Conservation (phyloP, 1,140 invertebrate genomes). For the silkworm (Bombyx mori) region DNA sequence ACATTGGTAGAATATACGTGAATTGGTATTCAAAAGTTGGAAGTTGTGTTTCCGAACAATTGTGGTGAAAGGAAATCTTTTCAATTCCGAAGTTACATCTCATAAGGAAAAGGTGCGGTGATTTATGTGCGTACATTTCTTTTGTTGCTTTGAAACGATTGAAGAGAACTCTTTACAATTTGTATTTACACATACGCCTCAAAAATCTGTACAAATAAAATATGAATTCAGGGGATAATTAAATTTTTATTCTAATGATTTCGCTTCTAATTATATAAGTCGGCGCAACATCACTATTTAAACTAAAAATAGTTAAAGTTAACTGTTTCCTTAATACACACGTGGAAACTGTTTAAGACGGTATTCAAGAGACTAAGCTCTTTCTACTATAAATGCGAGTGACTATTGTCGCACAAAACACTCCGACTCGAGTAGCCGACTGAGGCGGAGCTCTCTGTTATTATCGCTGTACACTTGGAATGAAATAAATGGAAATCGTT, state of each 20-base stretch:
- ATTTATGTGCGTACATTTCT: conserved; percentile 34
- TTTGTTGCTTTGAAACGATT: conserved; percentile 29
- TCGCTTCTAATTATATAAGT: background rate
- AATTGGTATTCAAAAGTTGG: conserved; percentile 24
- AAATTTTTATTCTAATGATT: background rate
- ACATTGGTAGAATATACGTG: too few species aligned
- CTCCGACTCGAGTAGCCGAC: too few species aligned
- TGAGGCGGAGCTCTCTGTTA: too few species aligned
- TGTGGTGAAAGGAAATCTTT: conserved; percentile 38
- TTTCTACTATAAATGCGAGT: too few species aligned
- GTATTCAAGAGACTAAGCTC: too few species aligned
- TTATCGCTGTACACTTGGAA: too few species aligned
- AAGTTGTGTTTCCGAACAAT: conserved; percentile 30
- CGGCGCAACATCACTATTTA: too few species aligned
- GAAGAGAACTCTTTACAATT: conserved; percentile 24
- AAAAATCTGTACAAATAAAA: background rate
- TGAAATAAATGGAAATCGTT: too few species aligned
- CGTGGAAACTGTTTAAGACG: too few species aligned
- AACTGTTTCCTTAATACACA: too few species aligned
- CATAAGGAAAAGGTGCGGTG: conserved; percentile 32
- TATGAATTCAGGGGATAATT: background rate
- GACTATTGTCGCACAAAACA: too few species aligned
- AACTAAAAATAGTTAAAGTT: too few species aligned
- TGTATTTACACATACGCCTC: conserved; percentile 3
- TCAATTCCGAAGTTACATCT: conserved; percentile 29